Conservation (phyloP, 1,140 invertebrate genomes). For the Dryas iulia region DNA sequence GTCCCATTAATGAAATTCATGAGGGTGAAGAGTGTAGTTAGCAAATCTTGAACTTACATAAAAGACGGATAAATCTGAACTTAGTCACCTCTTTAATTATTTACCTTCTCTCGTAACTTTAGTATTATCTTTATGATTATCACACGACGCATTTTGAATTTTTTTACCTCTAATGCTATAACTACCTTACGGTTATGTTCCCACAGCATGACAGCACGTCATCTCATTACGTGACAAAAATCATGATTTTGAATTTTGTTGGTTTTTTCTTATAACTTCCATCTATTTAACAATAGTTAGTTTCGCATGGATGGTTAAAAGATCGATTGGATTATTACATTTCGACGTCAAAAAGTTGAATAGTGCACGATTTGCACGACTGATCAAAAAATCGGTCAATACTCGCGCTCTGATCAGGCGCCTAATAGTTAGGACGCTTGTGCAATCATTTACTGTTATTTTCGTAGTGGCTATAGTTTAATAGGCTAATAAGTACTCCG, state of each 20-base stretch:
- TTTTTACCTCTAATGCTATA: conserved; percentile 22
- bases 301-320: not conserved
- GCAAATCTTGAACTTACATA: not conserved
- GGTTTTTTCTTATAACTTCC: not conserved
- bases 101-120: not conserved
- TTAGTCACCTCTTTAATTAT: conserved; percentile 18
- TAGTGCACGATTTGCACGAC: not conserved
- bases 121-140: conserved; percentile 42
- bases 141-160: conserved; percentile 35
- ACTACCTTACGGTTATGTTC: conserved; percentile 29
- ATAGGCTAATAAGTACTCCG: not conserved
- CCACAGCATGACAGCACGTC: conserved; percentile 36
- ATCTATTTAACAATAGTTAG: not conserved
- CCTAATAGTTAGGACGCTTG: not conserved
- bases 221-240: conserved; percentile 42
- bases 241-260: conserved; percentile 29
- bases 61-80: not conserved
- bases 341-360: not conserved
- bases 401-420: not conserved
- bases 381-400: not conserved
- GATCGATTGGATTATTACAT: not conserved
- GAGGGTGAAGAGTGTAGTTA: not conserved
- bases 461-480: not conserved
- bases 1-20: conserved; percentile 1
- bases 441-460: not conserved